A percentile compares a stretch with the other conserved stretches of the same genome.
phyloP scores from a whole-genome alignment of 2,888 invertebrate genomes.

The Lysandra bellargus region DNA sequence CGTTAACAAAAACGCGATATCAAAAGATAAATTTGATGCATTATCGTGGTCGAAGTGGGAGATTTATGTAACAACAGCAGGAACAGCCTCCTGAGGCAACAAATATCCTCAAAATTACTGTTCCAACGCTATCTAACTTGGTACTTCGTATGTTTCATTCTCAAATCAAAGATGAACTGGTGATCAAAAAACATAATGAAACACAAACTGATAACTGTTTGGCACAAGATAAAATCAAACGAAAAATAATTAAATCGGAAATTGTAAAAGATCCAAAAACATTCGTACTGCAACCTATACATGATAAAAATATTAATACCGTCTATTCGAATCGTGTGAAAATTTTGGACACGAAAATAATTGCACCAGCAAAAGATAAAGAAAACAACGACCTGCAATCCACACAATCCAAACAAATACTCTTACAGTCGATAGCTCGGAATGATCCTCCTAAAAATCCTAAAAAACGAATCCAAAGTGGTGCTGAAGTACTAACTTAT shows the following conservation, averaged over 20 bases:
- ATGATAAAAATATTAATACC: background rate
- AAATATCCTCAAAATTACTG: background rate
- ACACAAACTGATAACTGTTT: background rate
- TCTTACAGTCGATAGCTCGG: background rate
- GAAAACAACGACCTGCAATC: background rate
- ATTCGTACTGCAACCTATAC: background rate
- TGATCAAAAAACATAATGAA: background rate
- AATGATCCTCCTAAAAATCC: background rate
- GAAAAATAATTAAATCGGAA: background rate
- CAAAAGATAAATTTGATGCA: constrained; percentile 38
- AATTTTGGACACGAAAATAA: background rate
- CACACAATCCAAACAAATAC: background rate
- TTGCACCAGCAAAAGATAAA: background rate
- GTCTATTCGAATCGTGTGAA: background rate
- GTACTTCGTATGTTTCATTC: background rate
- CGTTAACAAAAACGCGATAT: constrained; percentile 38
- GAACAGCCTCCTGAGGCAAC: background rate
- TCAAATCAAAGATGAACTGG: too few relatives aligned
- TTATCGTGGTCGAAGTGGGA: background rate
- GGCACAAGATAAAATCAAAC: constrained; percentile 1
- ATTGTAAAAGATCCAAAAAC: background rate
- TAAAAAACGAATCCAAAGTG: background rate
- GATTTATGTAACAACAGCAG: background rate
- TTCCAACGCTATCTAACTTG: too few relatives aligned
- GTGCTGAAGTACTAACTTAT: background rate